Conservation (phyloP, 2,888 invertebrate species). For the Caradrina kadenii region DNA sequence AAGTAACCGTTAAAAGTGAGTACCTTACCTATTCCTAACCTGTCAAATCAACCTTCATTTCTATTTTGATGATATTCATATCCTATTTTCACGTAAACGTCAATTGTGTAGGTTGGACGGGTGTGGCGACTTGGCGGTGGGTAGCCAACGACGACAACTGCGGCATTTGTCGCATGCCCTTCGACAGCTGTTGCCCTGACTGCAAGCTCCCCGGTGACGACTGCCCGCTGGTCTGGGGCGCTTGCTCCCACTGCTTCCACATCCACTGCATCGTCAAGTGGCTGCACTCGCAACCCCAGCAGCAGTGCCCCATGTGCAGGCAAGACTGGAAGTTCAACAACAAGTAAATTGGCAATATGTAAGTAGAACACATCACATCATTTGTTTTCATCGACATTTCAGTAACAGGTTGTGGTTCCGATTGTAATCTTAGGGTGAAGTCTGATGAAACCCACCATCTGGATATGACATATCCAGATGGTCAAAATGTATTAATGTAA, state of each 20-base stretch:
- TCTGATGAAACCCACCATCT: not conserved
- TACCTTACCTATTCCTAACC: slow-evolving; percentile 44
- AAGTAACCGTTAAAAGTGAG: slow-evolving; percentile 92
- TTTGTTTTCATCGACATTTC: not conserved
- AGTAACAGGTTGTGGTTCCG: not conserved
- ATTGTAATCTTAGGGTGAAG: not conserved
- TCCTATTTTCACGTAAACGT: slow-evolving; percentile 24
- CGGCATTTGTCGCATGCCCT: slow-evolving; percentile 99
- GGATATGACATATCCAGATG: not conserved
- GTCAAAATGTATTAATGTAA: too few relatives aligned
- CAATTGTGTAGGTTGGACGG: slow-evolving; percentile 94
- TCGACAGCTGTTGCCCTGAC: slow-evolving; percentile 99
- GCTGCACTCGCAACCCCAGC: slow-evolving; percentile 98
- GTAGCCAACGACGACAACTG: slow-evolving; percentile 99
- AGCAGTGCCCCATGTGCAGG: slow-evolving; percentile 98
- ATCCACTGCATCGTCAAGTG: slow-evolving; percentile 99
- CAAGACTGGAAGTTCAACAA: slow-evolving; percentile 99
- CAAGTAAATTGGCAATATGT: slow-evolving; percentile 84
- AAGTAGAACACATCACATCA: slow-evolving; percentile 33
- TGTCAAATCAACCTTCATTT: slow-evolving; percentile 26
- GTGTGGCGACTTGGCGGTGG: slow-evolving; percentile 99
- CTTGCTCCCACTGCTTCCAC: slow-evolving; percentile 99
- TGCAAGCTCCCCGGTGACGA: slow-evolving; percentile 99
- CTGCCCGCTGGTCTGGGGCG: slow-evolving; percentile 99
- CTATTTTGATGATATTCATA: slow-evolving; percentile 26